Percentiles rank a stretch among this genome's conserved stretches.
These are phyloP conservation scores for Brassicogethes aeneus DNA, from an alignment of 2,888 invertebrate genomes.

Conservation along the genomic window DNA sequence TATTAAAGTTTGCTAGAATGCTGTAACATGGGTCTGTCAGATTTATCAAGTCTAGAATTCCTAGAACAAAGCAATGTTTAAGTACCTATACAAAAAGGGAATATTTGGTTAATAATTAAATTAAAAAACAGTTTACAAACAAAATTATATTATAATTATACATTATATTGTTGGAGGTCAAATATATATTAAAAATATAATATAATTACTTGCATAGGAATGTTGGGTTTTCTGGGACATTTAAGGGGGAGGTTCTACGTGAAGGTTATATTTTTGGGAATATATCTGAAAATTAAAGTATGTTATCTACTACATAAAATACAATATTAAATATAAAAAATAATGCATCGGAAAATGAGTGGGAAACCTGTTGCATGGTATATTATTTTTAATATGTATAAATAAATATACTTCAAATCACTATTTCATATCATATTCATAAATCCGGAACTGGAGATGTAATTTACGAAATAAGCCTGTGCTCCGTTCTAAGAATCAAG, in stretches of 20 bases:
- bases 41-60: constrained; percentile 20
- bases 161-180: too few relatives aligned
- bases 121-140: neutral
- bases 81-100: constrained; percentile 2
- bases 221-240: constrained; percentile 3
- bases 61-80: constrained; percentile 18
- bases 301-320: constrained; percentile 8
- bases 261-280: constrained; percentile 32
- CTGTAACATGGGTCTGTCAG: constrained; percentile 13
- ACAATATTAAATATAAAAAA: neutral
- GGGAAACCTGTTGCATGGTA: neutral
- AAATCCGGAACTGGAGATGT: too few relatives aligned
- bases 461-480: too few relatives aligned
- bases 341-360: neutral
- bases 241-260: constrained; percentile 15
- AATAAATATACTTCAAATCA: too few relatives aligned
- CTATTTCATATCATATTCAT: too few relatives aligned
- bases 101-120: neutral
- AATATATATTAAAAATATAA: neutral
- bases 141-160: neutral
- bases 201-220: neutral
- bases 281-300: constrained; percentile 30
- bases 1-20: constrained; percentile 19
- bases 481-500: too few relatives aligned
- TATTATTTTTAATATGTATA: too few relatives aligned